Evolutionary conservation across 2,888 invertebrate species (phyloP).

Genomic region (Microdon myrmicae): DNA sequence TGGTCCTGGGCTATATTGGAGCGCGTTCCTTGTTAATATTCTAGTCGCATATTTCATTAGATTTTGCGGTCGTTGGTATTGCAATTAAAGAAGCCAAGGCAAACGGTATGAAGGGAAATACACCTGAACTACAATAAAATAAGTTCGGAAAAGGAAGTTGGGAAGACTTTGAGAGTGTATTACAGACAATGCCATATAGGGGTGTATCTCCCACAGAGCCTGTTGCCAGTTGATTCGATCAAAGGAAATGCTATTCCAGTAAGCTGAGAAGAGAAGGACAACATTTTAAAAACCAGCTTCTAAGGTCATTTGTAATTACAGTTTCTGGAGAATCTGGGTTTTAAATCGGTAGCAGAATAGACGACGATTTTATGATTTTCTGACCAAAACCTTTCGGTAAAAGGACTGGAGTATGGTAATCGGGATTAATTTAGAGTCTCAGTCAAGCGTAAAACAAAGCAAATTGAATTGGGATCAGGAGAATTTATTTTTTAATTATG

Average conservation of each 20-base stretch:
- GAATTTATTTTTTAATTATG: slow-evolving; percentile 39
- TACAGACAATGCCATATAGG: too few relatives aligned
- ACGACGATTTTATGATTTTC: slow-evolving; percentile 17
- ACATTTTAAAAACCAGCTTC: slow-evolving; percentile 18
- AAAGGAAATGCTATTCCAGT: slow-evolving; percentile 15
- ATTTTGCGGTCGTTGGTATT: slow-evolving; percentile 7
- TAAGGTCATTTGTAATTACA: slow-evolving; percentile 40
- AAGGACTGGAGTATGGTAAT: too few relatives aligned
- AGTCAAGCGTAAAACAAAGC: slow-evolving; percentile 33
- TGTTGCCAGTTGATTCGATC: slow-evolving; percentile 1
- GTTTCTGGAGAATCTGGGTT: slow-evolving; percentile 20
- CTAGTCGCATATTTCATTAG: slow-evolving; percentile 35
- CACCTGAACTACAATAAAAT: too few relatives aligned
- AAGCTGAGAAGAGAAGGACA: slow-evolving; percentile 9
- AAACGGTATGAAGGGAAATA: too few relatives aligned
- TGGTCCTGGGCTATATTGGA: neutral
- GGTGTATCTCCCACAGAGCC: too few relatives aligned
- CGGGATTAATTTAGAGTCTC: slow-evolving; percentile 28
- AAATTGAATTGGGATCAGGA: slow-evolving; percentile 39
- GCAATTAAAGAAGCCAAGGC: neutral
- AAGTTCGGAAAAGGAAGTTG: slow-evolving; percentile 3
- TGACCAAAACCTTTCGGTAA: slow-evolving; percentile 14
- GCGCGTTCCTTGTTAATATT: slow-evolving; percentile 25
- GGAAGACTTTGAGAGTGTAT: too few relatives aligned
- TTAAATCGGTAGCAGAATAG: too few relatives aligned